Evolutionary conservation across 2,797 vertebrate species (phyloP).

Genomic region (Alectoris magna): DNA sequence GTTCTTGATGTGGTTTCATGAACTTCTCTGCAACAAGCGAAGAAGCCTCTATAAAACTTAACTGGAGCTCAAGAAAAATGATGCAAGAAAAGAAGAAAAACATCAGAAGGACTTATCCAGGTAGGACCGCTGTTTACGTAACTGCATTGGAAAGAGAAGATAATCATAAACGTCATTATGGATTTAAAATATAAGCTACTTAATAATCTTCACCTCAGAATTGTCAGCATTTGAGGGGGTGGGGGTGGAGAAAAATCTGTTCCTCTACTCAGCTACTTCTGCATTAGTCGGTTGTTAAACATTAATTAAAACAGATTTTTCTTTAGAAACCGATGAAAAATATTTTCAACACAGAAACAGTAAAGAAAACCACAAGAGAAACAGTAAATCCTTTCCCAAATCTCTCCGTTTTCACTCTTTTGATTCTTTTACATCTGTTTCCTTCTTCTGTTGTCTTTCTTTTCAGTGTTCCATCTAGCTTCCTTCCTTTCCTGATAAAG

Average conservation of each 20-base stretch:
- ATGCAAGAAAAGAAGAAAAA: neutral
- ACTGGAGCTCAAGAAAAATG: neutral
- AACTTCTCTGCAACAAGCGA: neutral
- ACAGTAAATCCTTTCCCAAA: neutral
- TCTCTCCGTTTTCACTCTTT: neutral
- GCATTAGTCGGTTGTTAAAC: neutral
- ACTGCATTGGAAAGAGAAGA: neutral
- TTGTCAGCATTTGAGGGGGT: rapidly evolving
- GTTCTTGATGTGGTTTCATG: neutral
- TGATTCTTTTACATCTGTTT: constrained; percentile 14
- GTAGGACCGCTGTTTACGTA: neutral
- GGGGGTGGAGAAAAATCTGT: neutral
- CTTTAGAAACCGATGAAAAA: neutral
- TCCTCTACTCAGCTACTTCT: neutral
- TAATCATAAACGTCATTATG: neutral
- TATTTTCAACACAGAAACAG: neutral
- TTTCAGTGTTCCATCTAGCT: neutral
- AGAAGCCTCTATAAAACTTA: neutral
- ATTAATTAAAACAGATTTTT: neutral
- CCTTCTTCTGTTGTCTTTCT: neutral
- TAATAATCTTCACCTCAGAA: constrained; percentile 22
- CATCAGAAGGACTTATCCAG: neutral
- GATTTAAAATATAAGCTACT: constrained; percentile 42
- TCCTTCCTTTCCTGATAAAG: constrained; percentile 24
- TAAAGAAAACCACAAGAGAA: neutral